Conservation (phyloP, 1,140 invertebrate species). For the Euglossa dilemma region DNA sequence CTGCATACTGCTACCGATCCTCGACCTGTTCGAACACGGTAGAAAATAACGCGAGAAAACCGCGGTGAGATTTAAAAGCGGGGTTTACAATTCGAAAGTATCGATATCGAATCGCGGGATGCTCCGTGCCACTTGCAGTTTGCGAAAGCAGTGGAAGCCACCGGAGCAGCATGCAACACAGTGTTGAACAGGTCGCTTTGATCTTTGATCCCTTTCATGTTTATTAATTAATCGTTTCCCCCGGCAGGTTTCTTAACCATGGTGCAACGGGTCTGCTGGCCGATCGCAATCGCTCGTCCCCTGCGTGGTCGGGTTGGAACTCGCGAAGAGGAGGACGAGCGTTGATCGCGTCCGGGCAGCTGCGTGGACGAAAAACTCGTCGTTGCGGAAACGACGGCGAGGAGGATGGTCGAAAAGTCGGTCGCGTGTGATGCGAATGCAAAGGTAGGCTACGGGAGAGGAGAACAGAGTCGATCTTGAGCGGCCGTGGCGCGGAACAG, state of each 20-base stretch:
- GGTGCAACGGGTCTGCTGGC: not conserved
- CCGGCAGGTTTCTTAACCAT: not conserved
- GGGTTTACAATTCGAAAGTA: not conserved
- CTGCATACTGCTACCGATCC: too few relatives aligned
- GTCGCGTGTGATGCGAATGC: conserved; percentile 54
- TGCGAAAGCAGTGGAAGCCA: not conserved
- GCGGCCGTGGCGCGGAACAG: conserved; percentile 81
- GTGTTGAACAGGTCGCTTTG: conserved; percentile 6
- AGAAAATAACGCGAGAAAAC: too few relatives aligned
- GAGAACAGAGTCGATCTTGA: conserved; percentile 77
- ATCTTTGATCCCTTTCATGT: conserved; percentile 35
- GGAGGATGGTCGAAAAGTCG: conserved; percentile 40
- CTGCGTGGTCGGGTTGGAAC: not conserved
- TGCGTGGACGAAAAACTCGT: not conserved
- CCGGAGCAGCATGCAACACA: not conserved
- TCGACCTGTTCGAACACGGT: too few relatives aligned
- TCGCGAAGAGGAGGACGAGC: too few relatives aligned
- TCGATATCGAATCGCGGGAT: not conserved
- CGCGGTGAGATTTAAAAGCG: too few relatives aligned
- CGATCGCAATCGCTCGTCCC: not conserved
- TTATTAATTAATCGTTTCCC: conserved; percentile 18
- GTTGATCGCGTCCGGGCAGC: not conserved
- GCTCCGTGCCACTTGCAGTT: not conserved
- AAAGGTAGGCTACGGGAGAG: conserved; percentile 69
- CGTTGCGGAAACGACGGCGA: not conserved